Evolutionary conservation across 2,888 invertebrate genomes (phyloP).

Genomic region (Cacoxenus indagator): DNA sequence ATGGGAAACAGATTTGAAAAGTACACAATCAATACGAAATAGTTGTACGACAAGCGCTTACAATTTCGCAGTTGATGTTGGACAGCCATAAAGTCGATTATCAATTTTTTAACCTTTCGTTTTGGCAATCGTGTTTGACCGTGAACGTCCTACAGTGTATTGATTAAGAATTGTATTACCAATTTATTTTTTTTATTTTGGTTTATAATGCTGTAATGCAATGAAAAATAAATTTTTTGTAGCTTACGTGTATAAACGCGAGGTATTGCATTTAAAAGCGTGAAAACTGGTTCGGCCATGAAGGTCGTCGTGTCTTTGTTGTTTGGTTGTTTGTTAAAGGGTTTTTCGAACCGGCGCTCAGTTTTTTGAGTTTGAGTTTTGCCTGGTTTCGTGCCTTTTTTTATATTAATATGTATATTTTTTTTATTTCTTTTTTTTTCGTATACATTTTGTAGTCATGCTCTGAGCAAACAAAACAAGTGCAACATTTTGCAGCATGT

Average conservation of each 20-base stretch:
- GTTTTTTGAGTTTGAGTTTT: neutral
- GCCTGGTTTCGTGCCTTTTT: neutral
- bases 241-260: neutral
- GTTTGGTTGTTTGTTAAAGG: neutral
- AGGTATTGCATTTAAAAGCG: neutral
- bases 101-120: neutral
- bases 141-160: neutral
- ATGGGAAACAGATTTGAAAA: neutral
- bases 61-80: neutral
- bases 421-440: neutral
- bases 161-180: conserved; percentile 10
- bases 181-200: neutral
- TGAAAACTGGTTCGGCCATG: conserved; percentile 6
- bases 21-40: neutral
- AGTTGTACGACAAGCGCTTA: neutral
- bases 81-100: neutral
- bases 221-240: neutral
- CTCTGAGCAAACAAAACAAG: neutral
- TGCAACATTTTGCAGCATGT: neutral
- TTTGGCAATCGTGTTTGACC: neutral
- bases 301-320: conserved; percentile 6
- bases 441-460: neutral
- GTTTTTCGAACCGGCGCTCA: neutral
- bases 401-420: neutral
- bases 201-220: neutral